phyloP scores from a whole-genome alignment of 2,797 vertebrate genomes.

The Pseudomugil tenellus region DNA sequence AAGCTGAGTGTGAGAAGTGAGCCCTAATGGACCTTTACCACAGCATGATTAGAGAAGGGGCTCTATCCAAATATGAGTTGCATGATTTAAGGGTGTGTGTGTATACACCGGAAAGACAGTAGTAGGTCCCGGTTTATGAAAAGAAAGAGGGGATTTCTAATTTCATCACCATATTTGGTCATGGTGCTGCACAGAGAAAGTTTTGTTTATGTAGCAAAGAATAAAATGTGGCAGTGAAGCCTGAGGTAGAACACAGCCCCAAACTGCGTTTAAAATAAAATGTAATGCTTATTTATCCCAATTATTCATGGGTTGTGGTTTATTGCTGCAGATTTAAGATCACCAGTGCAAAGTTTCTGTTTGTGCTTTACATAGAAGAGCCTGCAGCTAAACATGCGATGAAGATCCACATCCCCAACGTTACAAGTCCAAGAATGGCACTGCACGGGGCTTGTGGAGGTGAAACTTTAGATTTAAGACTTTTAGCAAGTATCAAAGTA shows the following conservation, averaged over 20 bases:
- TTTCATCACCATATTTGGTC: slow-evolving; percentile 84
- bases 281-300: slow-evolving; percentile 48
- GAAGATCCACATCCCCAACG: slow-evolving; percentile 20
- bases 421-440: slow-evolving; percentile 14
- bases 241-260: slow-evolving; percentile 47
- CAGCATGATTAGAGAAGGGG: slow-evolving; percentile 57
- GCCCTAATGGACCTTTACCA: slow-evolving; percentile 57
- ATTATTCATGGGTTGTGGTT: slow-evolving; percentile 41
- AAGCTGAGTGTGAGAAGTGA: slow-evolving; percentile 70
- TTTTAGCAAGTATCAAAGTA: neutral
- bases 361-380: slow-evolving; percentile 20
- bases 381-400: slow-evolving; percentile 24
- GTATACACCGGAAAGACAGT: slow-evolving; percentile 41
- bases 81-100: slow-evolving; percentile 22
- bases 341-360: slow-evolving; percentile 32
- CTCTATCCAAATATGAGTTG: slow-evolving; percentile 48
- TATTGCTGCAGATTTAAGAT: slow-evolving; percentile 40
- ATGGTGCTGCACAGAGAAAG: slow-evolving; percentile 68
- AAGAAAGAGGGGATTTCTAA: slow-evolving; percentile 78
- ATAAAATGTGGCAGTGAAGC: slow-evolving; percentile 71
- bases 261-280: slow-evolving; percentile 39
- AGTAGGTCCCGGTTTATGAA: slow-evolving; percentile 76
- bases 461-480: slow-evolving; percentile 21
- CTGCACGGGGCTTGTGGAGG: slow-evolving; percentile 17
- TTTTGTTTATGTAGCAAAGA: slow-evolving; percentile 77